Base-by-base conservation (phyloP, 2,113 vertebrate genomes). In the Callospermophilus lateralis region DNA sequence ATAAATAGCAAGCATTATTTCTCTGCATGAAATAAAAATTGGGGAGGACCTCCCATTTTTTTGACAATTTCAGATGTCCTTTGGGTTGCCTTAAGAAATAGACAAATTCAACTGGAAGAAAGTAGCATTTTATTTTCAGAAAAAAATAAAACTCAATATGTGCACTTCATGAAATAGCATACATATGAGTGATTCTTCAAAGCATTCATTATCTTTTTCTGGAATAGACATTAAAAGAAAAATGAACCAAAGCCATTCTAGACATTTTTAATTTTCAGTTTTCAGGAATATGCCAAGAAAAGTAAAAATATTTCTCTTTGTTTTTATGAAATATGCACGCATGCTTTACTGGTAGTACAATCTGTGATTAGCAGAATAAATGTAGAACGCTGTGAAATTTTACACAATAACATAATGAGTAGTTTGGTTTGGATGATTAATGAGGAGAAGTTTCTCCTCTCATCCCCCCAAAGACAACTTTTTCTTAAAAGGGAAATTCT, bases 191-290 rank as follows among this genome's bases (percentile, higher is more conserved):
- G 11, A 74, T 58, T 77, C 37, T 78, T 76, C 61, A 78, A 34
- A n/a, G 10, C 77, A 77, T 37, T 37, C 2, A 45, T 90, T 87
- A 67, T 94, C 12, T 90, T 77, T 68, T 55, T 74, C 51, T 77
- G 19, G 67, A 70, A 88, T 76, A 84, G 17, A n/a, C 2, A 61
- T 65, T 1, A 16, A 55, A 80, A 51, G 12, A 51, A 89, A 67
- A 53, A n/a, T 42, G 16, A 83, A 20, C 16, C 20, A 89, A 91
- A 88, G 1, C 2, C 26, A 74, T 51, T 78, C 5, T 30, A 86
- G 68, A 70, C 4, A 89, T 67, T 86, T 97, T 39, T 30, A 61
- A 48, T 84, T 80, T 96, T 92, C 32, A 94, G 2, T 73, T 96
- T 94, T 80, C 22, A 96, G 7, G 16, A 73, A 78, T 63, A 72